Evolutionary conservation across 2,888 invertebrate species (phyloP).

Genomic region (Dryadula phaetusa): DNA sequence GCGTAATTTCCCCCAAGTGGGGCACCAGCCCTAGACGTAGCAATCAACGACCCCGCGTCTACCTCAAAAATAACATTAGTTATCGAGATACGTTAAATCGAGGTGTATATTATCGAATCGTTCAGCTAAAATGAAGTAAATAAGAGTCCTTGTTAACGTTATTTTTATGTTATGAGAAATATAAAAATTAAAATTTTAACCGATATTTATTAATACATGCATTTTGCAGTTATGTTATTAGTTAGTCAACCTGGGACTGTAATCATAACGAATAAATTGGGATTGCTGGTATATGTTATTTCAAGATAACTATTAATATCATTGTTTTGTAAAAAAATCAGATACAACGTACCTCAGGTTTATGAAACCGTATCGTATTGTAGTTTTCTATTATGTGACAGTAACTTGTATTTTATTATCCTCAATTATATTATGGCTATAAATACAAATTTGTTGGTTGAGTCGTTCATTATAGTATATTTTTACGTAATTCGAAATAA

Average conservation of each 20-base stretch:
- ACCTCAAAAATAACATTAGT: conserved; percentile 50
- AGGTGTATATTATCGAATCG: conserved; percentile 18
- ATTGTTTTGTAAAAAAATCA: not conserved
- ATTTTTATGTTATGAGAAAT: conserved; percentile 4
- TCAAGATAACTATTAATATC: not conserved
- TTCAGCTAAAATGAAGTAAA: conserved; percentile 24
- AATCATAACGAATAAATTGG: too few relatives aligned
- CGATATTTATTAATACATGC: not conserved
- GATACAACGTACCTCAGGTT: not conserved
- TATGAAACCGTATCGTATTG: not conserved
- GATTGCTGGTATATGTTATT: not conserved
- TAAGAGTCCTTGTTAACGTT: conserved; percentile 22
- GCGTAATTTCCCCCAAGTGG: conserved; percentile 76
- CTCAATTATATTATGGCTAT: not conserved
- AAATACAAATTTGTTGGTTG: too few relatives aligned
- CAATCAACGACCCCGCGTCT: conserved; percentile 50
- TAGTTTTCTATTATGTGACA: not conserved
- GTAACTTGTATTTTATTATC: not conserved
- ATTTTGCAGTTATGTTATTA: not conserved
- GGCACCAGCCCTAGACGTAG: conserved; percentile 53
- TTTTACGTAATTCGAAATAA: too few relatives aligned
- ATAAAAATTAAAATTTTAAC: not conserved
- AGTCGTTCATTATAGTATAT: too few relatives aligned
- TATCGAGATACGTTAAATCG: conserved; percentile 35
- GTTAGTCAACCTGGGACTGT: not conserved